Conservation (phyloP, 1,140 invertebrate genomes). For the Papilio dardanus region DNA sequence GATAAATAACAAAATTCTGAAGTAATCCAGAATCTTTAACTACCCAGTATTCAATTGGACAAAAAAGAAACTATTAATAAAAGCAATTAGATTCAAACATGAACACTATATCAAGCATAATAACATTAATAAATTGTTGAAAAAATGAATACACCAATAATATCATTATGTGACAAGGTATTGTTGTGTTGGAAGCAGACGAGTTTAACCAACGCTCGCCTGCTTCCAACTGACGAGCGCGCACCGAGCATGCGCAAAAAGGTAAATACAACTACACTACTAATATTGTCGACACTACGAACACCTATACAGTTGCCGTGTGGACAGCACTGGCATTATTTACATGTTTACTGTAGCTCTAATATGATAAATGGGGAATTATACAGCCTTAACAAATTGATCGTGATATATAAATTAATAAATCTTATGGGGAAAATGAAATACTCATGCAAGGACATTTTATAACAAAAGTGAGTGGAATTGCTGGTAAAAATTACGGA, state of each 20-base stretch:
- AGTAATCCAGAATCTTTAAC: neutral
- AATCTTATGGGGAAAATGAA: too few species aligned
- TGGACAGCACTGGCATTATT: neutral
- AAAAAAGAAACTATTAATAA: neutral
- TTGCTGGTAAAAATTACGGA: too few species aligned
- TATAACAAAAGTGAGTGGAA: too few species aligned
- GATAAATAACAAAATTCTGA: neutral
- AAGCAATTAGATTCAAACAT: neutral
- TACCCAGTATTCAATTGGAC: neutral
- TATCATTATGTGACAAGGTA: neutral
- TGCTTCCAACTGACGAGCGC: constrained; percentile 14
- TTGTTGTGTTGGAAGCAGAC: constrained; percentile 29
- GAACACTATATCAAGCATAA: neutral
- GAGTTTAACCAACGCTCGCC: constrained; percentile 27
- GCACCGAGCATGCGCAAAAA: neutral
- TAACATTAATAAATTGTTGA: neutral
- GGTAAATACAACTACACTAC: neutral
- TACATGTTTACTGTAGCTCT: neutral
- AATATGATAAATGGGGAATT: neutral
- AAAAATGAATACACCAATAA: neutral
- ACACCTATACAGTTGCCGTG: neutral
- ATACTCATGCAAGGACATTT: too few species aligned
- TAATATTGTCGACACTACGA: neutral
- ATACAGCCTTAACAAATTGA: neutral
- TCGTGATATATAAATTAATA: too few species aligned